Conservation (phyloP, 30 jellyfish, hydroid and myxozoan genomes). For the Sanderia malayensis region DNA sequence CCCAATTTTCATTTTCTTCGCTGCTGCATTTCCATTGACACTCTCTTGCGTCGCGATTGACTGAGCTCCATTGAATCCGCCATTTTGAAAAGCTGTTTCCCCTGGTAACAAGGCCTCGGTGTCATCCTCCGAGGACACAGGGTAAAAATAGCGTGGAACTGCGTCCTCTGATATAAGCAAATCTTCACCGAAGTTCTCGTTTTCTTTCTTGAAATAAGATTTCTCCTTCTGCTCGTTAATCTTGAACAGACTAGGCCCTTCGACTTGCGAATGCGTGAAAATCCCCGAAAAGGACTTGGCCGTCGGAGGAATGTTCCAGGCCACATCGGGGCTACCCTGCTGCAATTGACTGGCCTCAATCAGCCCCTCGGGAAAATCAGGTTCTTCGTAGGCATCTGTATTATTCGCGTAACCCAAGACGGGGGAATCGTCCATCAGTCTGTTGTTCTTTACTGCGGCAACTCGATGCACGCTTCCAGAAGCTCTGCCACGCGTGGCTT, state of each 20-base stretch:
- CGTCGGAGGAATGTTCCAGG: constrained; percentile 50
- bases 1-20: constrained; percentile 2
- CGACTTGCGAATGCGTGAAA: constrained; percentile 21
- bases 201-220: constrained; percentile 38
- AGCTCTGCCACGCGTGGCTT: neutral
- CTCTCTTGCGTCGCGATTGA: neutral
- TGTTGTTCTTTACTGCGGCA: neutral
- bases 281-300: constrained; percentile 43
- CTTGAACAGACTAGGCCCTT: constrained; percentile 56
- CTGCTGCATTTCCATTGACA: neutral
- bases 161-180: constrained; percentile 10
- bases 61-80: constrained; percentile 18
- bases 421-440: neutral
- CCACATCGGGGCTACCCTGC: constrained; percentile 5
- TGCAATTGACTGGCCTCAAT: neutral
- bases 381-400: constrained; percentile 6
- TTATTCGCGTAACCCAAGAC: neutral
- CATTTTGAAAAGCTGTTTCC: constrained; percentile 29
- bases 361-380: constrained; percentile 50
- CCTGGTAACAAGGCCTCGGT: constrained; percentile 44
- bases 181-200: constrained; percentile 32
- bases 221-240: constrained; percentile 36
- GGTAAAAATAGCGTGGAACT: constrained; percentile 17
- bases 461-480: neutral
- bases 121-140: too few species aligned